Conservation (phyloP, 2,888 invertebrate species). For the Dysmachus trigonus region DNA sequence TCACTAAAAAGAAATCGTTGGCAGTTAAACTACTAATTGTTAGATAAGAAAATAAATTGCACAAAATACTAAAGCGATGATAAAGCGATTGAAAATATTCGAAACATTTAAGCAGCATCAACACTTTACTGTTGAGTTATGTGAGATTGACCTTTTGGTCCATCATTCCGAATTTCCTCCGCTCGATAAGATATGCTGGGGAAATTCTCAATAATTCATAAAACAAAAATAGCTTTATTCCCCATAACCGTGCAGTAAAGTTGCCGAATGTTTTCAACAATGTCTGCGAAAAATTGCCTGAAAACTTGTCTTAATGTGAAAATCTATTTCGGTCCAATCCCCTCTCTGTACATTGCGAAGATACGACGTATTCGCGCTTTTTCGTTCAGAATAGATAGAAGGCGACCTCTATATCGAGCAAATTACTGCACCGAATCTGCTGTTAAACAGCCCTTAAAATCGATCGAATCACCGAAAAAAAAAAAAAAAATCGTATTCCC, state of each 20-base stretch:
- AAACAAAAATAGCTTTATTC: conserved; percentile 5
- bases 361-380: conserved; percentile 1
- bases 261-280: conserved; percentile 4
- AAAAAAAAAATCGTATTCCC: background rate
- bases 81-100: background rate
- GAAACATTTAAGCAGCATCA: background rate
- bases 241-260: background rate
- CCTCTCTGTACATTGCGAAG: background rate
- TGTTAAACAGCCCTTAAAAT: background rate
- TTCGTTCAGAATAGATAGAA: conserved; percentile 48
- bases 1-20: background rate
- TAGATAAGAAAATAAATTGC: background rate
- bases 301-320: conserved; percentile 20
- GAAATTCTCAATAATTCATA: conserved; percentile 1
- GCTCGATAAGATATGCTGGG: background rate
- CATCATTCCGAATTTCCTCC: background rate
- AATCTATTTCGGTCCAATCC: conserved; percentile 30
- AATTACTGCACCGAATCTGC: background rate
- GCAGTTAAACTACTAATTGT: background rate
- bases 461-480: background rate
- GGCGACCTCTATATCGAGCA: conserved; percentile 41
- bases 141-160: background rate
- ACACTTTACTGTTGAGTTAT: background rate
- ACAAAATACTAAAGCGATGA: background rate
- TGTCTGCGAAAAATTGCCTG: background rate